Evolutionary conservation across 2,113 vertebrate genomes (phyloP), one percentile per base, ranked within the genome.

Genomic region (Caranx melampygus): DNA sequence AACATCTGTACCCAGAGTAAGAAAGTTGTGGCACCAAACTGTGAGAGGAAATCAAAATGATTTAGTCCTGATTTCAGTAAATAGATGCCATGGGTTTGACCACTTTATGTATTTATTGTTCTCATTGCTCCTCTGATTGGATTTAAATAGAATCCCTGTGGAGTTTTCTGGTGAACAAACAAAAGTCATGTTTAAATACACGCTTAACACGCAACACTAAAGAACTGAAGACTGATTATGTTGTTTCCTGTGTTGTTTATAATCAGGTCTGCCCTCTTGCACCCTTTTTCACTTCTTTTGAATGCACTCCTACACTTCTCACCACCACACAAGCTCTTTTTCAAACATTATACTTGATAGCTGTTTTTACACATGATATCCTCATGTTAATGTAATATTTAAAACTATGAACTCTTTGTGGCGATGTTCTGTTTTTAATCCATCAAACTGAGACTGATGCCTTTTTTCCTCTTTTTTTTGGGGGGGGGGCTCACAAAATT

Each of bases 281-380:
- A 15, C 35, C 49, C 60, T 44, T 66, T 70, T 10, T 60, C 60
- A 51, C 45, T 60, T 16, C 31, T 31, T 51, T 0, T 2, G 14
- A 45, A 18, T 0, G 1, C 16, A 18, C 3, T 72, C 14, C 11
- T 37, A 20, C 0, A 1, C 57, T 40, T 42, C 40, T 42, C 40
- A 42, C 40, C 40, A 31, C 21, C 13, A 26, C 11, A 2, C 16
- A 49, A 18, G 0, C 47, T 49, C 47, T 54, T 73, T 52, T 20
- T 69, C 37, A 33, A 33, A 47, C 47, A 40, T 54, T 54, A 69
- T 65, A 34, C 34, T 31, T 70, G 59, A 79, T 6, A 60, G 40
- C 35, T 45, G 16, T 33, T 72, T 52, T 67, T 59, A 64, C 54
- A 70, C 9, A 71, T 4, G n/a, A 15, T 16, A 57, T 0, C 40